These are phyloP conservation scores for Dorcus hopei DNA, from an alignment of 2,888 invertebrate species.

Conservation along the genomic window DNA sequence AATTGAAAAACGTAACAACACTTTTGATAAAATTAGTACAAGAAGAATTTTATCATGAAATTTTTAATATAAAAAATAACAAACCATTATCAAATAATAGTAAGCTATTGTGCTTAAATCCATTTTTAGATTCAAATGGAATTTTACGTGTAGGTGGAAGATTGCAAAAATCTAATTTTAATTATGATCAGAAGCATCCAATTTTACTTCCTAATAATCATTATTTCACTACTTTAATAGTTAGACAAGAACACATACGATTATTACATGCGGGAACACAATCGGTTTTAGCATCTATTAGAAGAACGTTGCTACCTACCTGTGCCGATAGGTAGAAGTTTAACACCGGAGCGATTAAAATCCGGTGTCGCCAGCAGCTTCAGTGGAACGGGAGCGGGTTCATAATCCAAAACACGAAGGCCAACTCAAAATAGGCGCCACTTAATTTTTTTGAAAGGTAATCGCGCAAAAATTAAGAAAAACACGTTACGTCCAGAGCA, in stretches of 20 bases:
- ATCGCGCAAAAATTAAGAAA: too few relatives aligned
- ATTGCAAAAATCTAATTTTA: constrained; percentile 7
- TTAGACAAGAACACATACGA: constrained; percentile 10
- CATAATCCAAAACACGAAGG: too few relatives aligned
- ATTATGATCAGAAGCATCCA: constrained; percentile 15
- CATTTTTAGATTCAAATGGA: constrained; percentile 21
- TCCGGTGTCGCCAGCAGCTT: too few relatives aligned
- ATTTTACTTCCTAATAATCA: constrained; percentile 16
- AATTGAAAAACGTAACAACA: background rate
- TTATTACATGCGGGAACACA: constrained; percentile 15
- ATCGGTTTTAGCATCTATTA: constrained; percentile 8
- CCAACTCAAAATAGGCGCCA: too few relatives aligned
- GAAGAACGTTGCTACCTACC: constrained; percentile 14
- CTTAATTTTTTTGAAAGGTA: too few relatives aligned
- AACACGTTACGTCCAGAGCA: too few relatives aligned
- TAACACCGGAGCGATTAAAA: too few relatives aligned
- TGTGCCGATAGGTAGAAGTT: too few relatives aligned
- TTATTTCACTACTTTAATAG: constrained; percentile 12
- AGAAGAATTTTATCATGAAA: constrained; percentile 2
- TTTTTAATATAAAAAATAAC: background rate
- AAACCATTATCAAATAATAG: background rate
- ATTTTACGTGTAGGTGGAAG: constrained; percentile 19
- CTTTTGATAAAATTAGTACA: background rate
- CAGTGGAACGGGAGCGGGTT: too few relatives aligned
- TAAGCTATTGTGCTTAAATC: constrained; percentile 15